Percentiles rank a stretch among this genome's conserved stretches.
These are phyloP conservation scores for Callyntrura guangdongensis DNA, from an alignment of 2,888 invertebrate species.

Conservation along the genomic window DNA sequence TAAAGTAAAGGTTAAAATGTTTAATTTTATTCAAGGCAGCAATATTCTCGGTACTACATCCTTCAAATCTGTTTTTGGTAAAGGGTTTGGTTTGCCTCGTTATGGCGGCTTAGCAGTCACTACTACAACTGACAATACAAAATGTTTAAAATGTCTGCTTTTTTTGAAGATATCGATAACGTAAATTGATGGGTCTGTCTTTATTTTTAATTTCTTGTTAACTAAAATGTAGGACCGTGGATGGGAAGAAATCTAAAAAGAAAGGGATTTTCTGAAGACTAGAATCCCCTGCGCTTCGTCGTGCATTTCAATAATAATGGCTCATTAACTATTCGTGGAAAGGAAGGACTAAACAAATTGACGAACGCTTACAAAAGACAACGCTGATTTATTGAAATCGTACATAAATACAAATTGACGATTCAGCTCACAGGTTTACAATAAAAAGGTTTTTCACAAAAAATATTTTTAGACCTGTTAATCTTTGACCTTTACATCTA, in stretches of 20 bases:
- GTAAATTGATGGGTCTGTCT: not conserved
- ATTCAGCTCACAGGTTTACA: slow-evolving; percentile 64
- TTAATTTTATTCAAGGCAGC: not conserved
- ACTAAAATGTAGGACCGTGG: slow-evolving; percentile 89
- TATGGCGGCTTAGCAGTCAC: not conserved
- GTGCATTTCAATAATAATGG: slow-evolving; percentile 64
- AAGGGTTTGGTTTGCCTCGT: not conserved
- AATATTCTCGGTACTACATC: not conserved
- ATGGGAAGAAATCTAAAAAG: slow-evolving; percentile 96
- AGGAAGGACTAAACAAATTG: slow-evolving; percentile 52
- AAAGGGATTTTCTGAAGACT: slow-evolving; percentile 91
- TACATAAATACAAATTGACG: slow-evolving; percentile 48
- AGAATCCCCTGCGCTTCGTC: slow-evolving; percentile 67
- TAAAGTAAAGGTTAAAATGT: not conserved
- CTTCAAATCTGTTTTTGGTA: too few species aligned
- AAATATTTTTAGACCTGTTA: slow-evolving; percentile 55
- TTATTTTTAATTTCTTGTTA: slow-evolving; percentile 46
- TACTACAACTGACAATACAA: not conserved
- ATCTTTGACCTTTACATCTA: slow-evolving; percentile 5
- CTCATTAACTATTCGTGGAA: slow-evolving; percentile 49
- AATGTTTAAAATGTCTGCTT: not conserved
- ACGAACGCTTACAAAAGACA: slow-evolving; percentile 68
- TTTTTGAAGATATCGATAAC: not conserved
- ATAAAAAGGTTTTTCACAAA: slow-evolving; percentile 56
- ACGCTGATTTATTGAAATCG: slow-evolving; percentile 51